Evolutionary conservation across 2,888 invertebrate genomes (phyloP), one percentile per base, ranked within the genome.

Genomic region (Drosophila paucipuncta): DNA sequence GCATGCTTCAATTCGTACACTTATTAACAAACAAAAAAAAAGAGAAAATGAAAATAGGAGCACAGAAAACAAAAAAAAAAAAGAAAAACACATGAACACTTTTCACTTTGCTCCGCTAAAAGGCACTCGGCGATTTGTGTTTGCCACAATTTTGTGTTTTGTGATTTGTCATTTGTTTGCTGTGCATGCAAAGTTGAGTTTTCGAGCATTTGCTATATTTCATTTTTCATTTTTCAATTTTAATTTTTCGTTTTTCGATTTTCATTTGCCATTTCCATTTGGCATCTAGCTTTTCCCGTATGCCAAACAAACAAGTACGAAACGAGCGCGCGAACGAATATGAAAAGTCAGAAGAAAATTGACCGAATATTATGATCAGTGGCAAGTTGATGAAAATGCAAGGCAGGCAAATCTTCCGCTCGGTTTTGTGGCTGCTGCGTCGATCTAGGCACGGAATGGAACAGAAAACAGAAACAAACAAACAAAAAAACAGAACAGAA

Each of bases 111-210:
- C 47, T 47, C 25, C 31, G 33, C 75, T 78, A 79, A 68, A 59
- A 84, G 82, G 58, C 75, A 85, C 87, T 79, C 85, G 85, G 66
- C 75, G 58, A 70, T 82, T 87, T 82, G 82, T 47, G 47, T 33
- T 30, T 43, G 25, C 18, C 22, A 22, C 47, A 47, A 47, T 47
- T 67, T 39, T 18, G 13, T 31, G 28, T 30, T 22, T 57, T 50
- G 70, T n/a, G 31, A 66, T 58, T 68, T 64, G 68, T 53, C 68
- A 68, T 68, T 59, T 63, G 65, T 60, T 77, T 76, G 63, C 55
- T 65, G 22, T 69, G 28, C 52, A 41, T 47, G 31, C 25, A 31
- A 47, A 25, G 52, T 53, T 53, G 43, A 68, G 47, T 43, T 66
- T 66, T 39, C 35, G 7, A 37, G 28, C 35, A 50, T 55, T 68